A percentile compares a stretch with the other conserved stretches of the same genome.
Evolutionary conservation across 2,113 vertebrate genomes (phyloP).

Genomic region (Megaceryle torquata): DNA sequence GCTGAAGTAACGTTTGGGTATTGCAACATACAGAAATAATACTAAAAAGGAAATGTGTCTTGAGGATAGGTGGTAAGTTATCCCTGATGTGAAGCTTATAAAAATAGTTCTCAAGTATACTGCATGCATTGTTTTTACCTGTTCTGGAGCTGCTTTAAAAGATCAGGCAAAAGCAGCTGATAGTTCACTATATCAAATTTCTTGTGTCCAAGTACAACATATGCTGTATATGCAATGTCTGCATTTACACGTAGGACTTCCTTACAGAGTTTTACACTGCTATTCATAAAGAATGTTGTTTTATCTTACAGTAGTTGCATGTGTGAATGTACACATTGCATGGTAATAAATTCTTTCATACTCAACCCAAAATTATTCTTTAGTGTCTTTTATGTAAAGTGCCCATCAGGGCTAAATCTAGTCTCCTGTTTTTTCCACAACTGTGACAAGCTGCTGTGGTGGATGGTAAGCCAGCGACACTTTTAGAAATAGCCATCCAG

Average conservation of each 20-base stretch:
- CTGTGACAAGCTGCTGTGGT: background rate
- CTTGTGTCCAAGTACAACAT: background rate
- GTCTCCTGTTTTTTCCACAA: background rate
- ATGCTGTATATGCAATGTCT: rapidly evolving
- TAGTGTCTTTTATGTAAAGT: background rate
- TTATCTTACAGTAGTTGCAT: background rate
- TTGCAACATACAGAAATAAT: background rate
- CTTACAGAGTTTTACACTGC: background rate
- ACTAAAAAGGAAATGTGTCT: background rate
- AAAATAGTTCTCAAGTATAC: background rate
- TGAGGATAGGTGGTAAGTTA: background rate
- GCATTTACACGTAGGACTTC: background rate
- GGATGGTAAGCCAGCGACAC: background rate
- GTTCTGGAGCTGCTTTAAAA: background rate
- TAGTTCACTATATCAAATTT: background rate
- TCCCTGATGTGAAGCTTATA: background rate
- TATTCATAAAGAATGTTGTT: background rate
- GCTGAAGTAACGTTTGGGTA: background rate
- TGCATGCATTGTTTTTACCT: background rate
- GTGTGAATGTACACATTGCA: rapidly evolving
- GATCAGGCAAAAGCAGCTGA: background rate
- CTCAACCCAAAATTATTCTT: background rate
- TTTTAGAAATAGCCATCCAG: background rate
- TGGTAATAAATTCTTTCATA: background rate
- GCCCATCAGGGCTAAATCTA: background rate